These are phyloP conservation scores for Sycophila sp. DNA, from an alignment of 1,140 invertebrate genomes.

Conservation along the genomic window DNA sequence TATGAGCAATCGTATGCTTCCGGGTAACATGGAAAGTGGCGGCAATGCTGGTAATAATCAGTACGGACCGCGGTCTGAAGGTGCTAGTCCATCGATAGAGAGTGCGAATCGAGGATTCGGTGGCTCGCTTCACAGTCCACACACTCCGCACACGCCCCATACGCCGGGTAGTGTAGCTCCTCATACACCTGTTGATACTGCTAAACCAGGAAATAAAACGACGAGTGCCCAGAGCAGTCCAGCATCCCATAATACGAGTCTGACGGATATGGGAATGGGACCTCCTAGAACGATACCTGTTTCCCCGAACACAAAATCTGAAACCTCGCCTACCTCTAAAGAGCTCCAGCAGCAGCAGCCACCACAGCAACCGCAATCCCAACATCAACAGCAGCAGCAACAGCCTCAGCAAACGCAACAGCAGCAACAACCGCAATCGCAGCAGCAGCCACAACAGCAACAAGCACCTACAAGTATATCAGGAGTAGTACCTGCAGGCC, in stretches of 20 bases:
- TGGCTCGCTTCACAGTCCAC: constrained; percentile 61
- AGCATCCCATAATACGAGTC: constrained; percentile 55
- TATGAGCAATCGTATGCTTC: constrained; percentile 56
- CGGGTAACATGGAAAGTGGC: constrained; percentile 52
- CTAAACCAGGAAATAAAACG: constrained; percentile 54
- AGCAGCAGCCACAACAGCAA: constrained; percentile 50
- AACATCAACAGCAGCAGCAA: constrained; percentile 51
- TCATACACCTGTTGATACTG: constrained; percentile 56
- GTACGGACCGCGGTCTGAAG: constrained; percentile 56
- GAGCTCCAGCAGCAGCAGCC: constrained; percentile 59
- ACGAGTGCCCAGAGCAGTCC: constrained; percentile 63
- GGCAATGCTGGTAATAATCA: constrained; percentile 47
- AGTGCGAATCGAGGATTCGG: constrained; percentile 58
- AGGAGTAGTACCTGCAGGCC: constrained; percentile 44
- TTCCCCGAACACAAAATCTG: constrained; percentile 61
- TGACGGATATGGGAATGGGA: constrained; percentile 60
- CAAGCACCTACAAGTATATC: constrained; percentile 48
- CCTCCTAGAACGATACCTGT: constrained; percentile 62
- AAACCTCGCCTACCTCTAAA: constrained; percentile 59
- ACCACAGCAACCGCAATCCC: constrained; percentile 47
- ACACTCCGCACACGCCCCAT: constrained; percentile 62
- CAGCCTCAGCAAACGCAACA: constrained; percentile 48
- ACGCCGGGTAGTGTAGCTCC: constrained; percentile 60
- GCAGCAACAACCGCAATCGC: constrained; percentile 44
- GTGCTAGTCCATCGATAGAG: constrained; percentile 62